Conservation (phyloP, 35 echinoderm and acorn worm species). For the Hemicentrotus pulcherrimus region DNA sequence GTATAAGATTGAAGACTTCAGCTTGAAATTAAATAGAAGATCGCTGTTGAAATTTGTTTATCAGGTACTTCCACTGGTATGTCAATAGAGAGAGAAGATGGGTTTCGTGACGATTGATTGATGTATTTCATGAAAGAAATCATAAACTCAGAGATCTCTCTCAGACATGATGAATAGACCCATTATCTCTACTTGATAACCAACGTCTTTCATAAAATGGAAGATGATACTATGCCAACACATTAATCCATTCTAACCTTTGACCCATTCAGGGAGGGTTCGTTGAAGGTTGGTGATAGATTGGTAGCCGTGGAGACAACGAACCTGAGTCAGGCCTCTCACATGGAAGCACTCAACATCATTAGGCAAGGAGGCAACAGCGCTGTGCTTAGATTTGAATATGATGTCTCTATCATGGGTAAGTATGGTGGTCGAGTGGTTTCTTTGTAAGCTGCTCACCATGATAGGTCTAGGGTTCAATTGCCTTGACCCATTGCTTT, state of each 20-base stretch:
- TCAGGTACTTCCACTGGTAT: background rate
- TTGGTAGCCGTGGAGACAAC: conserved; percentile 81
- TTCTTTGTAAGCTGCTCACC: background rate
- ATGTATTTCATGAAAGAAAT: background rate
- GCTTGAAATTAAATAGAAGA: background rate
- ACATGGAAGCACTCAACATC: conserved; percentile 80
- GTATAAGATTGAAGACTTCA: background rate
- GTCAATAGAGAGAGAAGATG: background rate
- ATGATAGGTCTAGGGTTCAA: background rate
- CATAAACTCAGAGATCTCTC: background rate
- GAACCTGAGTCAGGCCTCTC: conserved; percentile 63
- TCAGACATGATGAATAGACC: background rate
- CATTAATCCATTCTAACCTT: conserved; percentile 24
- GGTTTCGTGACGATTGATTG: background rate
- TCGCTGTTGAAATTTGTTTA: background rate
- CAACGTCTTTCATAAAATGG: background rate
- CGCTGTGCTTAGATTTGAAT: conserved; percentile 80
- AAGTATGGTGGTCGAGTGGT: conserved; percentile 43
- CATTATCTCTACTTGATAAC: background rate
- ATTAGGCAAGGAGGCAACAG: conserved; percentile 71
- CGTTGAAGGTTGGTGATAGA: conserved; percentile 92
- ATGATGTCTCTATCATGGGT: conserved; percentile 99
- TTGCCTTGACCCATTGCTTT: background rate
- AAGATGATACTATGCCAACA: background rate
- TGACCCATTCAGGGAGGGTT: conserved; percentile 79